These are phyloP conservation scores for Elegia similella DNA, from an alignment of 2,888 invertebrate genomes.

Conservation along the genomic window DNA sequence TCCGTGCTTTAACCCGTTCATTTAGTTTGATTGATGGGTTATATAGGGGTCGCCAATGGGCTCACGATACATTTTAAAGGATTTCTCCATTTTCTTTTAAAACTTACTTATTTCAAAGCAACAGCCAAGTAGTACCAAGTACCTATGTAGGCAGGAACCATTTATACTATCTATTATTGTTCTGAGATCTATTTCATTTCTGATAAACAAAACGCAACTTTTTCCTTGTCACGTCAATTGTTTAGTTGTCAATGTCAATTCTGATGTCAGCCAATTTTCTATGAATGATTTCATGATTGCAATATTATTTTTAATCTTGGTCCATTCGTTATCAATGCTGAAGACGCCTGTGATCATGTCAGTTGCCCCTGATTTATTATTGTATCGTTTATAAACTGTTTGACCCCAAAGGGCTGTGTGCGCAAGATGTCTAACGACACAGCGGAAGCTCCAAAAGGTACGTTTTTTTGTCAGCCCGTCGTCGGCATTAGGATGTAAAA, in stretches of 20 bases:
- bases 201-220: background rate
- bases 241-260: constrained; percentile 11
- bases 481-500: constrained; percentile 37
- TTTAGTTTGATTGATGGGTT: no score
- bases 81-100: no score
- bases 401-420: constrained; percentile 22
- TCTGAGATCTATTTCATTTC: no score
- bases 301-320: constrained; percentile 4
- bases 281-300: constrained; percentile 7
- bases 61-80: no score
- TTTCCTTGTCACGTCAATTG: background rate
- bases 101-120: no score
- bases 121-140: no score
- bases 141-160: no score
- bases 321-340: constrained; percentile 3
- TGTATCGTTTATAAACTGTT: constrained; percentile 22
- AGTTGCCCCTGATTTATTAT: background rate
- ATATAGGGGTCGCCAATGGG: no score
- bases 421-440: constrained; percentile 60
- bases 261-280: background rate
- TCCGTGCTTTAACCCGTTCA: no score
- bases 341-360: constrained; percentile 8
- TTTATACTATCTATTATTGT: no score
- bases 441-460: constrained; percentile 57
- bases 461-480: constrained; percentile 49